Evolutionary conservation across 2,888 invertebrate genomes (phyloP), one percentile per base, ranked within the genome.

Genomic region (Drosophila kuntzei): DNA sequence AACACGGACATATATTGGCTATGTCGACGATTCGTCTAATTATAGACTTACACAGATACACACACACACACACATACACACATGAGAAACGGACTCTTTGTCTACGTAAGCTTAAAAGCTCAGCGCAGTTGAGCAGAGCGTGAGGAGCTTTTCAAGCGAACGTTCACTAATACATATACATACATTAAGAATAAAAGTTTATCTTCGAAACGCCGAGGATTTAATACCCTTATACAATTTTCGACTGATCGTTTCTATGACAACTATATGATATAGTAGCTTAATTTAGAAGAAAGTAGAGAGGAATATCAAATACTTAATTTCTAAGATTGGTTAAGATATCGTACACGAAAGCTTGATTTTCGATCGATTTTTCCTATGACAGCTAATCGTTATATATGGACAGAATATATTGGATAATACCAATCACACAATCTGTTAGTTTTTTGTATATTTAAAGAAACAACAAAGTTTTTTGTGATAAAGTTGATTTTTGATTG

Each of bases 21-120:
- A 54, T 41, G 41, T 54, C 6, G 25, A 8, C 12, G n/a, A 22
- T 47, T 20, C 27, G 27, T 58, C 50, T 58, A 58, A 58, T 58
- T 50, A 58, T 50, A 58, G 18, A 46, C 58, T 9, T 27, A 25
- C 27, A 9, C 27, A 27, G 8, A 27, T 2, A 27, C 6, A 25
- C 25, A 25, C 25, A 25, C 27, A 27, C 27, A 27, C 18, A 34
- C 22, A 46, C 25, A 44, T 3, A 18, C 34, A 46, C 46, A 57
- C 25, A 50, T 12, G 16, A 29, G 29, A 39, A 20, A 29, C 39
- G 41, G 39, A 39, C 18, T 29, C 53, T 53, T 41, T 54, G 41
- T 54, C 51, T 51, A 59, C 22, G 39, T 59, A 41, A 59, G 59
- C 59, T 36, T 41, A 32, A 54, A 54, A 54, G 53, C 53, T 14